phyloP scores from a whole-genome alignment of 2,113 vertebrate genomes.

The Datnioides undecimradiatus region DNA sequence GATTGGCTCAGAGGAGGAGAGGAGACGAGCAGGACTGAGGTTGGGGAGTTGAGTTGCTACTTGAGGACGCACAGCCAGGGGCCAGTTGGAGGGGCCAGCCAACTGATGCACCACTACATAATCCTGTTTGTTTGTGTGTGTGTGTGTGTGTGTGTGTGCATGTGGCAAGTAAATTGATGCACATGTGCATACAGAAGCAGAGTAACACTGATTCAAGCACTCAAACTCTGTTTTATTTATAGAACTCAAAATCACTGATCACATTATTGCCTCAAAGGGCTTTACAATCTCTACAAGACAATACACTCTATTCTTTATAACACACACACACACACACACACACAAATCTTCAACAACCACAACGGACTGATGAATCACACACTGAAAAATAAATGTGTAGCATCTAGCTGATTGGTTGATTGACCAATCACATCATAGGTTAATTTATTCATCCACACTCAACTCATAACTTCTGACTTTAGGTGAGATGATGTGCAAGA shows the following conservation, averaged over 20 bases:
- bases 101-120: constrained; percentile 34
- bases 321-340: background rate
- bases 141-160: background rate
- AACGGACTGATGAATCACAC: background rate
- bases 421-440: background rate
- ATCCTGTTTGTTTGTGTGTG: constrained; percentile 10
- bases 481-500: no score
- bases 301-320: background rate
- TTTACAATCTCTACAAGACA: background rate
- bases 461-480: no score
- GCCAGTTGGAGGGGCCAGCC: constrained; percentile 28
- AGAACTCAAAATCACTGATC: background rate
- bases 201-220: background rate
- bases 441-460: no score
- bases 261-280: background rate
- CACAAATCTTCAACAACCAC: no score
- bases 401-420: background rate
- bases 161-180: background rate
- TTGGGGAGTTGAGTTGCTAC: constrained; percentile 57
- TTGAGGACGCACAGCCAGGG: constrained; percentile 54
- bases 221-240: background rate
- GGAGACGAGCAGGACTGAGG: constrained; percentile 51
- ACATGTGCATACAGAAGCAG: constrained; percentile 16
- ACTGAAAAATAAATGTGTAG: no score
- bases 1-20: constrained; percentile 61